Evolutionary conservation across 2,888 invertebrate genomes (phyloP).

Genomic region (Rhogogaster chlorosoma): DNA sequence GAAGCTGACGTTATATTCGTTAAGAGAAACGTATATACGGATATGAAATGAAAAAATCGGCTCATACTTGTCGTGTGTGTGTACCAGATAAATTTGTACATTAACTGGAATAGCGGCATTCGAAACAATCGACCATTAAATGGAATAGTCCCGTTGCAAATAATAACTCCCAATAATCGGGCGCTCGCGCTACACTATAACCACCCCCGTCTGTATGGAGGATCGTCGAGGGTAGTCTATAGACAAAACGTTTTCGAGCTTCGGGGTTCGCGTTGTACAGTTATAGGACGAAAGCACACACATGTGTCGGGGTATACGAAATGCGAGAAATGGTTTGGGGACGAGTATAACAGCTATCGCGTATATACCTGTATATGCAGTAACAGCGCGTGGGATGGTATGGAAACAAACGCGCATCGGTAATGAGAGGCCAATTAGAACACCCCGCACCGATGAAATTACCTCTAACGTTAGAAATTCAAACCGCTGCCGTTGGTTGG

Average conservation of each 20-base stretch:
- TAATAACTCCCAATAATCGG: conserved; percentile 76
- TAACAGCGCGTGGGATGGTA: conserved; percentile 40
- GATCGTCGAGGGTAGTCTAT: not conserved
- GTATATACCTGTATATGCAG: not conserved
- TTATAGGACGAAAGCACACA: not conserved
- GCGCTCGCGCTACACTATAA: not conserved
- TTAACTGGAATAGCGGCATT: conserved; percentile 61
- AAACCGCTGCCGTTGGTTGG: conserved; percentile 69
- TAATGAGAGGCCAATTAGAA: conserved; percentile 77
- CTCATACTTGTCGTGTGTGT: not conserved
- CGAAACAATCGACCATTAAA: conserved; percentile 76
- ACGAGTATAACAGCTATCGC: not conserved
- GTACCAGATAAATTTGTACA: conserved; percentile 24
- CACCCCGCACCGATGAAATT: conserved; percentile 76
- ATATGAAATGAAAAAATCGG: not conserved
- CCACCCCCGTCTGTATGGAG: not conserved
- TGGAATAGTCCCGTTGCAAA: conserved; percentile 75
- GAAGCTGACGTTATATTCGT: not conserved
- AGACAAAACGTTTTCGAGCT: conserved; percentile 32
- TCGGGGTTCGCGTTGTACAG: not conserved
- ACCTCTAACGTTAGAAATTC: conserved; percentile 74
- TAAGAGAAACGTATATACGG: not conserved
- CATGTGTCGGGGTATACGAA: not conserved
- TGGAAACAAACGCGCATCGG: conserved; percentile 75
- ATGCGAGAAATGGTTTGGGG: conserved; percentile 23